These are phyloP conservation scores for Macrotus californicus DNA, from an alignment of 2,113 vertebrate species.

Conservation along the genomic window DNA sequence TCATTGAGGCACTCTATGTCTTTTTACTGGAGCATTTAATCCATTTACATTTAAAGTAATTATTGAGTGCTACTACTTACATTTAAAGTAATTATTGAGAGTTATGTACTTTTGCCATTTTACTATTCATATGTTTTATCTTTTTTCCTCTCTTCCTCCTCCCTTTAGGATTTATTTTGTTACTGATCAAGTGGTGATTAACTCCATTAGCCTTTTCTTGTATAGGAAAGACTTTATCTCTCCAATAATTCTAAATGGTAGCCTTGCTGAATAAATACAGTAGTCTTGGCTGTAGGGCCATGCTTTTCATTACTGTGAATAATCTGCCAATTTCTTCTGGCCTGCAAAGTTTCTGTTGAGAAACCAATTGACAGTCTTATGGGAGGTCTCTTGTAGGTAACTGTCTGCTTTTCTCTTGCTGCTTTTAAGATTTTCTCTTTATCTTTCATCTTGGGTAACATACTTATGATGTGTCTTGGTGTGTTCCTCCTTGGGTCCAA, in stretches of 20 bases:
- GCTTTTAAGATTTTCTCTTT: neutral
- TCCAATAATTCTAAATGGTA: neutral
- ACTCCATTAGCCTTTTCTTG: neutral
- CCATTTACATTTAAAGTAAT: neutral
- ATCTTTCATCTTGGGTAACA: neutral
- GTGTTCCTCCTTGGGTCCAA: neutral
- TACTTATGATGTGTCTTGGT: neutral
- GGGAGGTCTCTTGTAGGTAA: neutral
- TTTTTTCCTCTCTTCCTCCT: neutral
- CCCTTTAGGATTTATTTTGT: neutral
- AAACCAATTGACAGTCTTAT: neutral
- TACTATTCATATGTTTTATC: neutral
- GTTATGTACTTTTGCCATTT: neutral
- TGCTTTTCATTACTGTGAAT: neutral
- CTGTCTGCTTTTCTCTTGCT: neutral
- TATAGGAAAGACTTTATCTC: neutral
- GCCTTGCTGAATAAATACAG: neutral
- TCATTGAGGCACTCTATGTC: neutral
- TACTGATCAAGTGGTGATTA: neutral
- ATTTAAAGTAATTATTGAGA: neutral
- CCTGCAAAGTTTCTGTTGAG: neutral
- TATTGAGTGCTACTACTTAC: neutral
- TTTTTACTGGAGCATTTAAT: neutral
- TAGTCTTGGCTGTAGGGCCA: neutral
- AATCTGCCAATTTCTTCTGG: neutral